Percentiles rank a stretch among this genome's conserved stretches.
phyloP scores from a whole-genome alignment of 2,113 vertebrate species.

The Tenebrosternarchus preto region DNA sequence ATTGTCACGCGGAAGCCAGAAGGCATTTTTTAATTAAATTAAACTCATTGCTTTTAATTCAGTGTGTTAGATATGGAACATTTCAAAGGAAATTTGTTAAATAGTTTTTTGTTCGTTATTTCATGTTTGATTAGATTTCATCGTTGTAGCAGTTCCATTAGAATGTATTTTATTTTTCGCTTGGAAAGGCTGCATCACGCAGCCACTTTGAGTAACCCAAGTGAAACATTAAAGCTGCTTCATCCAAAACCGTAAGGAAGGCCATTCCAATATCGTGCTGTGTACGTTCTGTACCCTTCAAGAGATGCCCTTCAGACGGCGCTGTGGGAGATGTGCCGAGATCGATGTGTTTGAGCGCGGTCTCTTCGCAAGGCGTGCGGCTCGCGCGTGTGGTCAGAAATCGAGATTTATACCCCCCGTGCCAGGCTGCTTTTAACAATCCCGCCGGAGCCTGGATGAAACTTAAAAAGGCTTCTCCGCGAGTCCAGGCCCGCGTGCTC shows the following conservation, averaged over 20 bases:
- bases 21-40: too few species aligned
- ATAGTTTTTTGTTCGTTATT: too few species aligned
- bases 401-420: constrained; percentile 33
- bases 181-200: background rate
- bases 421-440: constrained; percentile 35
- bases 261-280: background rate
- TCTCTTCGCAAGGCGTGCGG: constrained; percentile 7
- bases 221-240: background rate
- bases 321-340: too few species aligned
- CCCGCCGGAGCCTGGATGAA: constrained; percentile 38
- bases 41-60: too few species aligned
- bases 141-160: background rate
- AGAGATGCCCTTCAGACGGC: background rate
- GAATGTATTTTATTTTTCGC: background rate
- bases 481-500: background rate
- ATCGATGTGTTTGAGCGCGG: background rate
- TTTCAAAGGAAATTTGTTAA: too few species aligned
- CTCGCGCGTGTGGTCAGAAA: constrained; percentile 50
- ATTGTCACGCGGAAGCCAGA: too few species aligned
- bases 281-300: background rate
- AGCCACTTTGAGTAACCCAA: background rate
- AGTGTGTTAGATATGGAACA: too few species aligned
- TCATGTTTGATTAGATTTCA: too few species aligned
- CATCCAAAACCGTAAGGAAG: background rate
- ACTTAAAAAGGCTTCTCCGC: constrained; percentile 58